These are phyloP conservation scores for Brenthis daphne DNA, from an alignment of 2,888 invertebrate genomes.

Conservation along the genomic window DNA sequence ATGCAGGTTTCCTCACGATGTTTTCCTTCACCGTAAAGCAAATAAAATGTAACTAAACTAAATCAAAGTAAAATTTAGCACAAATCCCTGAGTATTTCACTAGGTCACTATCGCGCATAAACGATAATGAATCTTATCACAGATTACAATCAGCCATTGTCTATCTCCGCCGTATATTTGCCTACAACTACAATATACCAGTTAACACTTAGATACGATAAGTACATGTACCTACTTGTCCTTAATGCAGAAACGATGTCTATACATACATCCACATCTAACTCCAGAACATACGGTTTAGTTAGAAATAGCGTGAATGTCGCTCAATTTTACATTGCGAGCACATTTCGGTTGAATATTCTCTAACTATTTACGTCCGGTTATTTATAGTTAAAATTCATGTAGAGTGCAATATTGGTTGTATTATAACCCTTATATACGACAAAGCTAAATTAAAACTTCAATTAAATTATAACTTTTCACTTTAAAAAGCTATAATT, in stretches of 20 bases:
- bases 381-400: no score
- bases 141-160: conserved; percentile 16
- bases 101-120: background rate
- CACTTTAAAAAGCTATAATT: no score
- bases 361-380: no score
- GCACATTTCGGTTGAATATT: no score
- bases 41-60: no score
- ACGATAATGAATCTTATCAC: conserved; percentile 22
- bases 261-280: conserved; percentile 60
- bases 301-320: conserved; percentile 2
- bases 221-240: conserved; percentile 54
- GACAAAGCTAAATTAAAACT: no score
- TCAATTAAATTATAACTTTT: no score
- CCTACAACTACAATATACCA: conserved; percentile 33
- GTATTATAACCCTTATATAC: no score
- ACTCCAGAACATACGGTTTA: background rate
- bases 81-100: background rate
- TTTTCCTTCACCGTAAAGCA: no score
- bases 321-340: background rate
- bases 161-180: conserved; percentile 16
- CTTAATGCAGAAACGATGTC: conserved; percentile 77
- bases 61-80: background rate
- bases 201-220: conserved; percentile 36
- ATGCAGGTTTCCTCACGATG: no score
- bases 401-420: no score